A percentile compares a stretch with the other conserved stretches of the same genome.
These are phyloP conservation scores for Varroa destructor DNA, from an alignment of 1,140 invertebrate species.

Conservation along the genomic window DNA sequence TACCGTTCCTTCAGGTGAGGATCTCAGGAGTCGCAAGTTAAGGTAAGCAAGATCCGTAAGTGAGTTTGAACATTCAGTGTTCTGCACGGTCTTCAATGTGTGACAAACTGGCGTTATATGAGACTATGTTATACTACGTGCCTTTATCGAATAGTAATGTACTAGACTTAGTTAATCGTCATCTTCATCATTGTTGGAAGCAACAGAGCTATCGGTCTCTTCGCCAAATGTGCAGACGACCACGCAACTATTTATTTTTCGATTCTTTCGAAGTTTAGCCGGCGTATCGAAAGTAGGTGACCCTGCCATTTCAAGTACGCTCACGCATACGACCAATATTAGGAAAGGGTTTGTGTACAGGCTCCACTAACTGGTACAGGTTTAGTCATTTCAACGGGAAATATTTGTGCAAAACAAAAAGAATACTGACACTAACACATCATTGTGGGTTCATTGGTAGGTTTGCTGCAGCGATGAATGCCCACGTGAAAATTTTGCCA, in stretches of 20 bases:
- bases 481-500: conserved; percentile 53
- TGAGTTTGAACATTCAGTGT: no score
- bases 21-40: no score
- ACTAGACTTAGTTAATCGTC: background rate
- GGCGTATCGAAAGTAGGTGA: background rate
- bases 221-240: background rate
- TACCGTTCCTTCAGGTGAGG: no score
- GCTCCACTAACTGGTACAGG: conserved; percentile 53
- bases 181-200: background rate
- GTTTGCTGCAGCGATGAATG: conserved; percentile 65
- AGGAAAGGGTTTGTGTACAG: conserved; percentile 53
- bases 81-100: no score
- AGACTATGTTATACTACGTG: no score
- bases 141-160: no score
- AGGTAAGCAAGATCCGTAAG: no score
- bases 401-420: conserved; percentile 63
- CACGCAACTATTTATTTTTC: background rate
- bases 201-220: background rate
- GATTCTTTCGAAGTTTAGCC: background rate
- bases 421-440: conserved; percentile 78
- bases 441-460: conserved; percentile 74
- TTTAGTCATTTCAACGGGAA: conserved; percentile 47
- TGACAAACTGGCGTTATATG: no score
- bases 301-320: conserved; percentile 37
- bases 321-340: conserved; percentile 51